These are phyloP conservation scores for Pedicia rivosa DNA, from an alignment of 2,888 invertebrate genomes.

Conservation along the genomic window DNA sequence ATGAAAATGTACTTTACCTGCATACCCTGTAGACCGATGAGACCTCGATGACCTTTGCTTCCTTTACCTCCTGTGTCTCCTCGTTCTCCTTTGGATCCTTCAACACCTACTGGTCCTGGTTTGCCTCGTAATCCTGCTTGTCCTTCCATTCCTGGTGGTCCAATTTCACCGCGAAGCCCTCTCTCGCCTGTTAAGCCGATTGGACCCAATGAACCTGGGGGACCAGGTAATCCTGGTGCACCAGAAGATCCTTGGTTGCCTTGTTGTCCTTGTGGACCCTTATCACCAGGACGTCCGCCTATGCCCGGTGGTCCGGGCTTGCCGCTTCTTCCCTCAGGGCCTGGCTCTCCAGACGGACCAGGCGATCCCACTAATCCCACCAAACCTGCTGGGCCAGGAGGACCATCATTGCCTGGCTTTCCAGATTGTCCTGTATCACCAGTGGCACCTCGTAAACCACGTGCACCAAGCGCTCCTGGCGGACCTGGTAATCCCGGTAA, in stretches of 20 bases:
- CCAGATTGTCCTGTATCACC: constrained; percentile 59
- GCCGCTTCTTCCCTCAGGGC: constrained; percentile 43
- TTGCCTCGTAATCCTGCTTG: constrained; percentile 63
- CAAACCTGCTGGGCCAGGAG: constrained; percentile 48
- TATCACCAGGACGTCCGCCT: constrained; percentile 57
- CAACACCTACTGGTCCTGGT: constrained; percentile 54
- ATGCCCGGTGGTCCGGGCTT: constrained; percentile 57
- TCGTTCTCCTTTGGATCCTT: constrained; percentile 48
- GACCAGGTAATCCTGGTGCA: constrained; percentile 21
- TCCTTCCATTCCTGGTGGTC: constrained; percentile 61
- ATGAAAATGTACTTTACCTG: no score
- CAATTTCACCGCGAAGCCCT: constrained; percentile 54
- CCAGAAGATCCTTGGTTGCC: constrained; percentile 20
- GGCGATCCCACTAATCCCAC: constrained; percentile 49
- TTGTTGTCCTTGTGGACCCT: constrained; percentile 45
- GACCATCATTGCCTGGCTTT: constrained; percentile 55
- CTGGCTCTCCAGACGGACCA: constrained; percentile 39
- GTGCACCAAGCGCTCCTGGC: constrained; percentile 17
- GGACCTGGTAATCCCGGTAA: constrained; percentile 18
- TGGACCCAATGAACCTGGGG: constrained; percentile 46
- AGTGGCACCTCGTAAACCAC: constrained; percentile 24
- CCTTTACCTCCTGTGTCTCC: constrained; percentile 54
- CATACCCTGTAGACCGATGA: constrained; percentile 67
- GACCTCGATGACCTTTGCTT: constrained; percentile 66
- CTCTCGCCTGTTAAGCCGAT: constrained; percentile 33